A percentile compares a stretch with the other conserved stretches of the same genome.
phyloP scores from a whole-genome alignment of 2,113 vertebrate species.

The Pangasianodon hypophthalmus region DNA sequence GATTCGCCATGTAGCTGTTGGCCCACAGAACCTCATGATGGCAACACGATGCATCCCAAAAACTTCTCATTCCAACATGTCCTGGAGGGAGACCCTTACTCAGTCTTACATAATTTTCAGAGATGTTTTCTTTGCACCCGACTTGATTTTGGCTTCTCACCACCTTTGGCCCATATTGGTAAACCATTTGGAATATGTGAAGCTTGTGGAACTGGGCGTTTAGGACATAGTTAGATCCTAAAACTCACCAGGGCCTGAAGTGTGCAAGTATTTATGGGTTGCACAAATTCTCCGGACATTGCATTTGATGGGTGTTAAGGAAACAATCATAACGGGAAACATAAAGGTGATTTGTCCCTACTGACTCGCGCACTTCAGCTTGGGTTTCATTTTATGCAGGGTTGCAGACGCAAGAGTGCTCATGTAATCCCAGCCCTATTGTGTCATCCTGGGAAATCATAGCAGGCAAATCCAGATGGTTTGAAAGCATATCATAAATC shows the following conservation, averaged over 20 bases:
- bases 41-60: slow-evolving; percentile 45
- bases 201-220: slow-evolving; percentile 63
- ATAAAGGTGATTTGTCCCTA: slow-evolving; percentile 10
- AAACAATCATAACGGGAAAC: slow-evolving; percentile 29
- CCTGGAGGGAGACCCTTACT: slow-evolving; percentile 29
- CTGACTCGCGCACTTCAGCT: not conserved
- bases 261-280: slow-evolving; percentile 16
- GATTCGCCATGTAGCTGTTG: slow-evolving; percentile 47
- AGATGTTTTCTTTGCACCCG: slow-evolving; percentile 23
- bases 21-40: slow-evolving; percentile 33
- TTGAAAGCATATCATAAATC: slow-evolving; percentile 33
- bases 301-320: slow-evolving; percentile 6
- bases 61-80: slow-evolving; percentile 36
- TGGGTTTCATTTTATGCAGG: slow-evolving; percentile 15
- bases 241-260: slow-evolving; percentile 17
- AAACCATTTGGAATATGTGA: slow-evolving; percentile 59
- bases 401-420: slow-evolving; percentile 25
- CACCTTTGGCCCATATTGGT: slow-evolving; percentile 68
- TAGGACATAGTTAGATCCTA: slow-evolving; percentile 6
- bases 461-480: slow-evolving; percentile 42
- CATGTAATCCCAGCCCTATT: slow-evolving; percentile 30
- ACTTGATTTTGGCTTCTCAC: slow-evolving; percentile 51
- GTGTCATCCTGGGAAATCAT: slow-evolving; percentile 46
- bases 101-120: slow-evolving; percentile 42
- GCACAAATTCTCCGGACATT: slow-evolving; percentile 9